Evolutionary conservation across 1,140 invertebrate species (phyloP), one percentile per base, ranked within the genome.

Genomic region (Melitaea cinxia): DNA sequence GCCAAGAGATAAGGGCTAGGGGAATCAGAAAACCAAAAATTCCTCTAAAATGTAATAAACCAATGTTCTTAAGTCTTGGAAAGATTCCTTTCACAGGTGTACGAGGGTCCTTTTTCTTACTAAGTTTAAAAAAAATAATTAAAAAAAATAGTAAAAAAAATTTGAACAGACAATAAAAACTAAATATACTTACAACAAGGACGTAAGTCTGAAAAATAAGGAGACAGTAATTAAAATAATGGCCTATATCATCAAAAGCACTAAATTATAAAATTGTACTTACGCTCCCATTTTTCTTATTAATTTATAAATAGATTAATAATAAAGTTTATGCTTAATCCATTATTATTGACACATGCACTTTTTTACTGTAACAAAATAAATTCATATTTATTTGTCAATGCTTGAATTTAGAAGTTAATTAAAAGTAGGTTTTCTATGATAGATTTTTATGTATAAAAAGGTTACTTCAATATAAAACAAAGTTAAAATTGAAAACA

Each of bases 21-120:
- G 77, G 78, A n/a, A 80, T 45, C 10, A 75, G n/a, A 30, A 69
- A 58, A 26, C 74, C 78, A 45, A 82, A 6, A 4, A 82, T 19
- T 52, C 78, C 82, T 68, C 70, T 66, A 61, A 57, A 73, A 56
- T 83, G 78, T 17, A 58, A 30, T 12, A 39, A 4, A 5, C 63
- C 24, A 23, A 67, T 64, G 65, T 83, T 81, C 55, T 76, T 76
- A 12, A 82, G 12, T 19, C 73, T 74, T 10, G 65, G 62, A 0
- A 30, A 26, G 12, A 55, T 12, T 17, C 71, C 71, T 47, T 56
- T 64, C 0, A 83, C 58, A 0, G 79, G 78, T 23, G 75, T 78
- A 42, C 59, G 56, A 1, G 68, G 73, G 45, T 77, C 68, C 21
- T 50, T 65, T 24, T 45, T 65, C 28, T 47, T 42, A 12, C 55